phyloP scores from a whole-genome alignment of 1,140 invertebrate genomes.

The Muscidifurax raptorellus region DNA sequence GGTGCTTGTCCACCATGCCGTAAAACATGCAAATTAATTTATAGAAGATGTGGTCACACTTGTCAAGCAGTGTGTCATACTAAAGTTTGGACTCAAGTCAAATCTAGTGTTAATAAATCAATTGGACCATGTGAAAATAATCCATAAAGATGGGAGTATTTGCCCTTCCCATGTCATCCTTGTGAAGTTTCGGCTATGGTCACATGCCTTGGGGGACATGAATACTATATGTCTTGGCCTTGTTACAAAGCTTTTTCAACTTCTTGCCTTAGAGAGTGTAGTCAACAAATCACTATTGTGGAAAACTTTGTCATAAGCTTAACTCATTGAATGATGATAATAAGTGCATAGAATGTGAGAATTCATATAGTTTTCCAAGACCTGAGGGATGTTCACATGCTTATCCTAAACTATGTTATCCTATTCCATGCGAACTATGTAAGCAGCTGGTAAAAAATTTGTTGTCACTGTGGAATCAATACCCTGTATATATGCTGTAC shows the following conservation, averaged over 20 bases:
- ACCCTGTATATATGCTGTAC: slow-evolving; percentile 84
- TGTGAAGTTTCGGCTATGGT: slow-evolving; percentile 84
- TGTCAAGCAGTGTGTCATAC: slow-evolving; percentile 89
- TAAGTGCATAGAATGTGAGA: slow-evolving; percentile 84
- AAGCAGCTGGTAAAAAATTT: slow-evolving; percentile 81
- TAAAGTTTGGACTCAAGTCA: slow-evolving; percentile 82
- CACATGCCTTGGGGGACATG: slow-evolving; percentile 89
- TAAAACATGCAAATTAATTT: slow-evolving; percentile 81
- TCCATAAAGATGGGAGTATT: slow-evolving; percentile 79
- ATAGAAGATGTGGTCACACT: slow-evolving; percentile 83
- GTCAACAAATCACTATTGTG: slow-evolving; percentile 87
- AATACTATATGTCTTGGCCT: slow-evolving; percentile 82
- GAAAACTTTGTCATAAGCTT: slow-evolving; percentile 81
- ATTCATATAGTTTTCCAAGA: slow-evolving; percentile 81
- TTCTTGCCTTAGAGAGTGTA: slow-evolving; percentile 86
- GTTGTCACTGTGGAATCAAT: slow-evolving; percentile 88
- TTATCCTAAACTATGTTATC: slow-evolving; percentile 87
- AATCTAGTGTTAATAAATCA: slow-evolving; percentile 76
- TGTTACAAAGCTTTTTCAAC: slow-evolving; percentile 83
- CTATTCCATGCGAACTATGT: slow-evolving; percentile 82
- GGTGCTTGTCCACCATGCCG: slow-evolving; percentile 90
- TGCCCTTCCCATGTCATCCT: slow-evolving; percentile 82
- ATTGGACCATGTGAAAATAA: slow-evolving; percentile 87
- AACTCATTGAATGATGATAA: slow-evolving; percentile 71
- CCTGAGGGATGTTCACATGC: slow-evolving; percentile 87